A percentile compares a stretch with the other conserved stretches of the same genome.
Conservation (phyloP, 2,888 invertebrate species). For the Harpalus rubripes region DNA sequence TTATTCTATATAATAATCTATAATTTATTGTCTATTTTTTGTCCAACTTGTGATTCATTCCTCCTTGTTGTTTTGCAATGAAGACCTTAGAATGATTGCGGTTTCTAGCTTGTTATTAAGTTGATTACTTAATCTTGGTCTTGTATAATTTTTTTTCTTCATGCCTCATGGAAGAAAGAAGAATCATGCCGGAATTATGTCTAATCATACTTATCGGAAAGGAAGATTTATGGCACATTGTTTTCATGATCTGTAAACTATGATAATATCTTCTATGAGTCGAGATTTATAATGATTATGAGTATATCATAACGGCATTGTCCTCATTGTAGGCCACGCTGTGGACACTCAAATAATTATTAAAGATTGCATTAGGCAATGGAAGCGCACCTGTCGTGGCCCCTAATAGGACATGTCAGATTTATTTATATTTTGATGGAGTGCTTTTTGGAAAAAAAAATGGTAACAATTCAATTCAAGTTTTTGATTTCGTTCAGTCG, state of each 20-base stretch:
- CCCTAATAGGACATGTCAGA: no score
- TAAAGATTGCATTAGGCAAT: no score
- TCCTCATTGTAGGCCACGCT: no score
- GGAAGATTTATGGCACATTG: slow-evolving; percentile 45
- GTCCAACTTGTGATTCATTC: neutral
- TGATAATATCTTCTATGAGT: neutral
- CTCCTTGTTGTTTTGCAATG: slow-evolving; percentile 56
- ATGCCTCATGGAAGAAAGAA: slow-evolving; percentile 36
- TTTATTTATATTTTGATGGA: no score
- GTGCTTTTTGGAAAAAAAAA: no score
- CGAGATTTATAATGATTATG: no score
- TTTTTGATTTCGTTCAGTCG: no score
- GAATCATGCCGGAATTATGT: slow-evolving; percentile 55
- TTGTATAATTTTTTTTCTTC: slow-evolving; percentile 45
- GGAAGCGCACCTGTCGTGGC: no score
- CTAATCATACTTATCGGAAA: slow-evolving; percentile 60
- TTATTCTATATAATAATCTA: neutral
- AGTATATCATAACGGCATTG: no score
- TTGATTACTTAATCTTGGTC: slow-evolving; percentile 63
- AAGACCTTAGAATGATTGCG: slow-evolving; percentile 62
- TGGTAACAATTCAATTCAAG: no score
- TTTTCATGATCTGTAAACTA: neutral
- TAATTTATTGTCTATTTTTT: neutral
- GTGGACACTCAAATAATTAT: no score
- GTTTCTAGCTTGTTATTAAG: slow-evolving; percentile 63